Evolutionary conservation across 2,797 vertebrate species (phyloP).

Genomic region (Picus viridis): DNA sequence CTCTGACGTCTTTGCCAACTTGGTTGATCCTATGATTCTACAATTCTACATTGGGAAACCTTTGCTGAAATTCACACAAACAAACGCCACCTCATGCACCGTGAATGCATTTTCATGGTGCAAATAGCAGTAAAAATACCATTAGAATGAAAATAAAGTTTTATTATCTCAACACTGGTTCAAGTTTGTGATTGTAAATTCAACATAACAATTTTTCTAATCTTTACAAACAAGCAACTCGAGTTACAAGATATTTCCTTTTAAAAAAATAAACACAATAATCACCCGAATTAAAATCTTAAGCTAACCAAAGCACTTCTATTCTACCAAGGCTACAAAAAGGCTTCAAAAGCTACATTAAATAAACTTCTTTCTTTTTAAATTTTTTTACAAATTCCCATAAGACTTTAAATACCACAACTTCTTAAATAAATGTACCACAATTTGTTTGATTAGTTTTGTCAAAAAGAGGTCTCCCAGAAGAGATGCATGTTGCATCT

Average conservation of each 20-base stretch:
- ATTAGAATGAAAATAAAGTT: constrained; percentile 37
- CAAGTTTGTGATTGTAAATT: constrained; percentile 34
- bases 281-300: constrained; percentile 64
- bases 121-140: constrained; percentile 6
- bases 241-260: constrained; percentile 45
- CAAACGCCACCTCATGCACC: background rate
- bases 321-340: constrained; percentile 1
- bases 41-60: background rate
- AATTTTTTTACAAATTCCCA: background rate
- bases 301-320: background rate
- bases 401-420: background rate
- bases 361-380: background rate
- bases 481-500: background rate
- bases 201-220: constrained; percentile 33
- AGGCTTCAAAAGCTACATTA: background rate
- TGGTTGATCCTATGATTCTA: too few species aligned
- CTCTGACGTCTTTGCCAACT: too few species aligned
- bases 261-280: constrained; percentile 59
- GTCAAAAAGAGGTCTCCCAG: background rate
- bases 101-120: background rate
- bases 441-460: constrained; percentile 1
- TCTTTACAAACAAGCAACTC: constrained; percentile 56
- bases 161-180: background rate
- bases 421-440: background rate
- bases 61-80: background rate